Percentiles rank a stretch among this genome's conserved stretches.
These are phyloP conservation scores for Podarcis muralis DNA, from an alignment of 2,113 vertebrate genomes.

Conservation along the genomic window DNA sequence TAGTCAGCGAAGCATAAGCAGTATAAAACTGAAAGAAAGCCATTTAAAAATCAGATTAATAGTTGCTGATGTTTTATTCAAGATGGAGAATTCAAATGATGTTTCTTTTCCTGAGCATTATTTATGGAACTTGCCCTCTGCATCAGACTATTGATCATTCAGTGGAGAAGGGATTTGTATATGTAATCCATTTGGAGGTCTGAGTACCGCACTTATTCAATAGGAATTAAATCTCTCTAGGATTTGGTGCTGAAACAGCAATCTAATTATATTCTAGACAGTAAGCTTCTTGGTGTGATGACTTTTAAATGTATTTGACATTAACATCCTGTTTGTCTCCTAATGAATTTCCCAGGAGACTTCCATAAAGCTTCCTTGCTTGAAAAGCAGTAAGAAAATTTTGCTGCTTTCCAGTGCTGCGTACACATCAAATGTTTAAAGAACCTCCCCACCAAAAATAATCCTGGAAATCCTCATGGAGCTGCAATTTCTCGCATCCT, in stretches of 20 bases:
- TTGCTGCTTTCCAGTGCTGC: neutral
- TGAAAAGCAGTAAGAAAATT: neutral
- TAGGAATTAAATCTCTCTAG: neutral
- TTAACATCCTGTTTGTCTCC: neutral
- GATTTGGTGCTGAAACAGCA: slow-evolving; percentile 16
- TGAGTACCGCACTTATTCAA: neutral
- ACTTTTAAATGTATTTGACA: neutral
- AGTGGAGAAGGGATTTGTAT: neutral
- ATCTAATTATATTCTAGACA: neutral
- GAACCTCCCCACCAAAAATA: too few relatives aligned
- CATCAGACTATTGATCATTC: slow-evolving; percentile 18
- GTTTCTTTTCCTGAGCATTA: neutral
- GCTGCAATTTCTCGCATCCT: too few relatives aligned
- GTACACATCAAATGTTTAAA: too few relatives aligned
- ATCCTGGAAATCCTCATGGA: too few relatives aligned
- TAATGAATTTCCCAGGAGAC: neutral
- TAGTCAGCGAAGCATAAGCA: too few relatives aligned
- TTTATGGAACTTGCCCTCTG: neutral
- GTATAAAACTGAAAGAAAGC: neutral
- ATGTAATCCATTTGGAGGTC: neutral
- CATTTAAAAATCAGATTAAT: too few relatives aligned
- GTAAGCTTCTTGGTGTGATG: neutral
- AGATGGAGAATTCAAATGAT: neutral
- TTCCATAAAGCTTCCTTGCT: neutral
- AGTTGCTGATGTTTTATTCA: neutral